Conservation (phyloP, 2,888 invertebrate species). For the Meganola albula region DNA sequence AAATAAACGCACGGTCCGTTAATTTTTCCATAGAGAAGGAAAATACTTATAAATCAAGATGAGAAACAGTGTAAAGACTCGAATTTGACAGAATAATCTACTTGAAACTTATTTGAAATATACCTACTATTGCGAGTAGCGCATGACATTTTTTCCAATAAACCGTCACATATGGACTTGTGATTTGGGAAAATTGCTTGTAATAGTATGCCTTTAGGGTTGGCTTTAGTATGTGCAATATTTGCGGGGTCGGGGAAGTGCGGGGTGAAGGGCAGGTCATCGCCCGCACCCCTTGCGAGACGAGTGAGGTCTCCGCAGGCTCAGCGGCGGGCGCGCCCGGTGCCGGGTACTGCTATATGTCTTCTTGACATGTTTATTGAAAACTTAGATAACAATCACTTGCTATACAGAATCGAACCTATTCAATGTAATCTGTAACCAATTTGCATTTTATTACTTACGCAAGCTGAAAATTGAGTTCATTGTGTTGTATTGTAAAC, state of each 20-base stretch:
- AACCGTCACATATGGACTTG: constrained; percentile 37
- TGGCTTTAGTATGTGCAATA: constrained; percentile 44
- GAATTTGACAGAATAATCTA: constrained; percentile 43
- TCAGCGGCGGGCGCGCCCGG: constrained; percentile 25
- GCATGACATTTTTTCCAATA: constrained; percentile 53
- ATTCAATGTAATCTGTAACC: constrained; percentile 25
- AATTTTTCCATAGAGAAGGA: too few species aligned
- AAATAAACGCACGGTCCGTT: too few species aligned
- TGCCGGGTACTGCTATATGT: constrained; percentile 31
- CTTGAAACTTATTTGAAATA: constrained; percentile 54
- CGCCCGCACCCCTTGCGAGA: constrained; percentile 38
- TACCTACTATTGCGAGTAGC: constrained; percentile 56
- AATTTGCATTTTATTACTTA: constrained; percentile 8
- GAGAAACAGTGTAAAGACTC: too few species aligned
- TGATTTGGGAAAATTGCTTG: constrained; percentile 42
- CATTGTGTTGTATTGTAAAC: not conserved
- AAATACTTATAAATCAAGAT: too few species aligned
- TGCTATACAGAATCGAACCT: constrained; percentile 31
- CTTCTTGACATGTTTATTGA: constrained; percentile 41
- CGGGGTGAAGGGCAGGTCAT: constrained; percentile 57
- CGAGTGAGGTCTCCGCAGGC: constrained; percentile 30
- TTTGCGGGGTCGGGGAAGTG: constrained; percentile 35
- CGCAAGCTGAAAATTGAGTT: not conserved
- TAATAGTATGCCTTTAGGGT: constrained; percentile 49
- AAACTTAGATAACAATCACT: constrained; percentile 34